Evolutionary conservation across 1,140 invertebrate genomes (phyloP).

Genomic region (Coelopa frigida): DNA sequence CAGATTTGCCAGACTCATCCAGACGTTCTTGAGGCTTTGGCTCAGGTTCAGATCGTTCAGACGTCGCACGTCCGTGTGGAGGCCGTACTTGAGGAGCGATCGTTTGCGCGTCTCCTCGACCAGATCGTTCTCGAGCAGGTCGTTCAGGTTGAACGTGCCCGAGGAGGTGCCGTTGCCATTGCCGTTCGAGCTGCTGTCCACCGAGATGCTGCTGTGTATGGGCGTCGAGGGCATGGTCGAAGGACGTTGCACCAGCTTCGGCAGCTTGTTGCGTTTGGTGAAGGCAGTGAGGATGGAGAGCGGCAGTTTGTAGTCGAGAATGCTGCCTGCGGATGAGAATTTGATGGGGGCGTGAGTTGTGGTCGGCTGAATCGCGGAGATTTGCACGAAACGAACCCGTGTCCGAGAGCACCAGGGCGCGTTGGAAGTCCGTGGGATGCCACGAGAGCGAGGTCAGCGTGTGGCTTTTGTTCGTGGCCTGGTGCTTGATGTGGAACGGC

Average conservation of each 20-base stretch:
- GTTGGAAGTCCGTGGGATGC: constrained; percentile 37
- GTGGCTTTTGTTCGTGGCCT: constrained; percentile 23
- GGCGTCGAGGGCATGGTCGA: constrained; percentile 12
- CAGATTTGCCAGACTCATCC: constrained; percentile 26
- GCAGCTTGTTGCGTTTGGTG: constrained; percentile 36
- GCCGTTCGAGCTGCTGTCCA: constrained; percentile 25
- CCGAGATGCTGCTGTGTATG: constrained; percentile 13
- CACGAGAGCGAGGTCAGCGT: constrained; percentile 29
- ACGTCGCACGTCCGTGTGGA: constrained; percentile 24
- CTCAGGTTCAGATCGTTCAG: constrained; percentile 23
- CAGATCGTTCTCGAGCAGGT: constrained; percentile 30
- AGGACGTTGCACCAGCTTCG: constrained; percentile 31
- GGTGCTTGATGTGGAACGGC: constrained; percentile 36
- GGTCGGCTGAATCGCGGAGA: too few relatives aligned
- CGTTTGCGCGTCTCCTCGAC: constrained; percentile 34
- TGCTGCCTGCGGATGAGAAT: too few relatives aligned
- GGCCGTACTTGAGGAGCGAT: constrained; percentile 33
- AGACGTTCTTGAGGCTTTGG: constrained; percentile 32
- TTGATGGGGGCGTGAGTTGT: too few relatives aligned
- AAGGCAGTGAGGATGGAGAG: constrained; percentile 31
- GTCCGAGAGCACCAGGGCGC: constrained; percentile 33
- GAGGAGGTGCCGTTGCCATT: constrained; percentile 22
- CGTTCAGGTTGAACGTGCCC: constrained; percentile 27
- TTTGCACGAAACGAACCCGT: constrained; percentile 3
- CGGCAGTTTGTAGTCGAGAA: constrained; percentile 33